phyloP scores from a whole-genome alignment of 2,888 invertebrate genomes.

The Heliconius charithonia region DNA sequence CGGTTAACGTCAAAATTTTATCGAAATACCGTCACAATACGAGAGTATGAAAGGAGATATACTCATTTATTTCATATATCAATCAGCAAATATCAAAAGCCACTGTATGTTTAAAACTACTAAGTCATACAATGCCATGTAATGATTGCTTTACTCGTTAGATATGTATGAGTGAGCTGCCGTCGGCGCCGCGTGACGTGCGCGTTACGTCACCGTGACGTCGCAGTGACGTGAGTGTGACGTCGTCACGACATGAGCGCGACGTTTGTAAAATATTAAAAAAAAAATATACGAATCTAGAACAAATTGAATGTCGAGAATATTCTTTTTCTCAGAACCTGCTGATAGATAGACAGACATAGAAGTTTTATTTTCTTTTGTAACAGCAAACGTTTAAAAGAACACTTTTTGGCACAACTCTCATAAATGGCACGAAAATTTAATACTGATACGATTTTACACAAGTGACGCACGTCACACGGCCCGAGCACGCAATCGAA shows the following conservation, averaged over 20 bases:
- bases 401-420: slow-evolving; percentile 59
- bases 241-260: slow-evolving; percentile 25
- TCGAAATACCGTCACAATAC: background rate
- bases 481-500: slow-evolving; percentile 44
- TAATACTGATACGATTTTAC: slow-evolving; percentile 56
- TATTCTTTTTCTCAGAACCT: slow-evolving; percentile 25
- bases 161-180: slow-evolving; percentile 76
- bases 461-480: slow-evolving; percentile 49
- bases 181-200: slow-evolving; percentile 63
- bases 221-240: slow-evolving; percentile 6
- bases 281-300: background rate
- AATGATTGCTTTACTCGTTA: slow-evolving; percentile 77
- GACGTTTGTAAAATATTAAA: slow-evolving; percentile 19
- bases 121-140: slow-evolving; percentile 69
- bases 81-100: slow-evolving; percentile 42
- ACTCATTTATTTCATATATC: background rate
- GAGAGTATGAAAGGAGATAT: background rate
- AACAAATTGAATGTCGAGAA: background rate
- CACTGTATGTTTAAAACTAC: slow-evolving; percentile 58
- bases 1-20: background rate
- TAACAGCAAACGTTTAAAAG: background rate
- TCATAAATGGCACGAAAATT: slow-evolving; percentile 58
- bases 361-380: background rate
- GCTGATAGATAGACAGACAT: slow-evolving; percentile 15
- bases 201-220: slow-evolving; percentile 34